Conservation (phyloP, 2,888 invertebrate genomes). For the Amaurobius ferox region DNA sequence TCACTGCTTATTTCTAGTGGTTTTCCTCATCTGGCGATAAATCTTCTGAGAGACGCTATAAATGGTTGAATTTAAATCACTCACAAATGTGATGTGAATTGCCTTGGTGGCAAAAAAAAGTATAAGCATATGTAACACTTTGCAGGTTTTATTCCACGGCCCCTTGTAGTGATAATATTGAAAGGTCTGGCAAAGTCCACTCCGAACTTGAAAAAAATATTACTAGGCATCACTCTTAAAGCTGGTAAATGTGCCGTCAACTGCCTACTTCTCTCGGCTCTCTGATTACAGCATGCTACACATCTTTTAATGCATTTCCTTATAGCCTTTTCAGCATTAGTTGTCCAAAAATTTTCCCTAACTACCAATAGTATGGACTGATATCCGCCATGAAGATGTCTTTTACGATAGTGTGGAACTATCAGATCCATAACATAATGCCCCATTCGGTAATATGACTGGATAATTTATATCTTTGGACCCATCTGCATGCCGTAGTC, state of each 20-base stretch:
- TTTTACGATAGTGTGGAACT: neutral
- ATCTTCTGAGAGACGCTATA: too few relatives aligned
- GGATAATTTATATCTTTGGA: neutral
- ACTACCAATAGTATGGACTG: neutral
- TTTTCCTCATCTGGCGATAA: too few relatives aligned
- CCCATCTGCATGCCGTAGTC: neutral
- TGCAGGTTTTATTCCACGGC: too few relatives aligned
- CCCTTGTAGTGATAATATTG: too few relatives aligned
- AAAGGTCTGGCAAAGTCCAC: neutral
- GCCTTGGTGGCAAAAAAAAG: too few relatives aligned
- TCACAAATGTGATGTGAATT: too few relatives aligned
- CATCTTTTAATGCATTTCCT: neutral
- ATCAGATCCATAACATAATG: neutral
- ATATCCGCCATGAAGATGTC: neutral
- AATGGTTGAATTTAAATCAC: too few relatives aligned
- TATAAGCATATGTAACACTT: too few relatives aligned
- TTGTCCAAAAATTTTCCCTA: neutral
- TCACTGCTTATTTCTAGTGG: too few relatives aligned
- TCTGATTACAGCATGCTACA: neutral
- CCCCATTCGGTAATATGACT: neutral
- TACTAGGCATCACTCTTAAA: neutral
- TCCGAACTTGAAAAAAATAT: neutral
- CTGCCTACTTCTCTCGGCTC: neutral
- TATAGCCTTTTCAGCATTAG: neutral
- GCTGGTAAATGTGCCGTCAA: neutral